phyloP scores from a whole-genome alignment of 2,888 invertebrate species.

The Nephrotoma flavescens region DNA sequence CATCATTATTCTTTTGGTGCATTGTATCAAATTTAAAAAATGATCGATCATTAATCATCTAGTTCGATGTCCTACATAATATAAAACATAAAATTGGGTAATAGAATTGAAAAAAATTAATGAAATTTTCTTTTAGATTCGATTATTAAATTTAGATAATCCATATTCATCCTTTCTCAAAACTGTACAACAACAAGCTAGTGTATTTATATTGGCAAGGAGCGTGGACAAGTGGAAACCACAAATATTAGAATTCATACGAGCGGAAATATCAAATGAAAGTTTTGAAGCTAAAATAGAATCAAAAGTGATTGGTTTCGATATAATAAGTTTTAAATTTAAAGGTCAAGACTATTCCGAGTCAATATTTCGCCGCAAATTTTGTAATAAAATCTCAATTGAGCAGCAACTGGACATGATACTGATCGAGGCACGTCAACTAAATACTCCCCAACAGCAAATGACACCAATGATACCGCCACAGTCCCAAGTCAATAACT shows the following conservation, averaged over 20 bases:
- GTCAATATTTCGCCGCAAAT: background rate
- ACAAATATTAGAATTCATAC: slow-evolving; percentile 26
- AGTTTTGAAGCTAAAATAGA: background rate
- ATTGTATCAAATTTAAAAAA: background rate
- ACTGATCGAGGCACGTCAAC: background rate
- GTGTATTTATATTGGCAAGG: slow-evolving; percentile 43
- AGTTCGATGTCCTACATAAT: background rate
- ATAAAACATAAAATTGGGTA: background rate
- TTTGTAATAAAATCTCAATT: background rate
- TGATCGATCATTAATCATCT: background rate
- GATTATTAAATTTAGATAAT: slow-evolving; percentile 26
- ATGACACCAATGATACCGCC: background rate
- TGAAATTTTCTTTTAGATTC: slow-evolving; percentile 3
- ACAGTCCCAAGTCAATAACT: background rate
- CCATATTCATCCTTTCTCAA: slow-evolving; percentile 34
- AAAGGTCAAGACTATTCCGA: slow-evolving; percentile 2
- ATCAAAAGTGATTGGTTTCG: background rate
- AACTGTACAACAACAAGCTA: slow-evolving; percentile 39
- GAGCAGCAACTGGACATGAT: background rate
- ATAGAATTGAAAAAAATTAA: background rate
- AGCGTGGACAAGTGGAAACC: slow-evolving; percentile 24
- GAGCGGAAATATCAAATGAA: background rate
- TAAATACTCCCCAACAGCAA: background rate
- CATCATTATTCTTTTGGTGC: background rate
- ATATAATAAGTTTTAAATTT: background rate